Percentiles rank a stretch among this genome's conserved stretches.
These are phyloP conservation scores for Phyllotreta striolata DNA, from an alignment of 2,888 invertebrate genomes.

Conservation along the genomic window DNA sequence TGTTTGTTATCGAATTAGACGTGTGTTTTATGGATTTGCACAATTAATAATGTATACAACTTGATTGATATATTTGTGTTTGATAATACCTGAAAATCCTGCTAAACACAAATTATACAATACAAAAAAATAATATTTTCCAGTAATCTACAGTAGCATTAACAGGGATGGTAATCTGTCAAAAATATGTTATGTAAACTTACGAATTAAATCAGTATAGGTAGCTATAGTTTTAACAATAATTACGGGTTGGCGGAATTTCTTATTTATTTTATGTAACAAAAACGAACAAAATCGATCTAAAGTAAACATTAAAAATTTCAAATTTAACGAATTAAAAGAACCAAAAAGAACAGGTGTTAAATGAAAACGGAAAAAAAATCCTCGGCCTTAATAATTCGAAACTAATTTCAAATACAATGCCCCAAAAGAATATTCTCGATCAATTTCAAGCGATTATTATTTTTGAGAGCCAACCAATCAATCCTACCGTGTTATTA, in stretches of 20 bases:
- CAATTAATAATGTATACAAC: constrained; percentile 37
- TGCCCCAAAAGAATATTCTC: constrained; percentile 50
- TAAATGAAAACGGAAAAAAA: constrained; percentile 46
- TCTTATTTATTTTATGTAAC: neutral
- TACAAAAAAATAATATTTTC: too few relatives aligned
- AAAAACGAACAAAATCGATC: constrained; percentile 3
- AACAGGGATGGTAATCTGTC: too few relatives aligned
- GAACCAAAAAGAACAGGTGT: constrained; percentile 45
- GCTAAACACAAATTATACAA: neutral
- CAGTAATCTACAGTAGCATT: too few relatives aligned
- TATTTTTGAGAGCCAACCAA: constrained; percentile 54
- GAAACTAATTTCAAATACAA: constrained; percentile 55
- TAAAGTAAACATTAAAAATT: constrained; percentile 6
- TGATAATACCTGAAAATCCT: constrained; percentile 26
- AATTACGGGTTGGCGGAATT: neutral
- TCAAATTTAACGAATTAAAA: neutral
- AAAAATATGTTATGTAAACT: too few relatives aligned
- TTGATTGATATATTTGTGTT: constrained; percentile 42
- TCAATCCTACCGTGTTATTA: constrained; percentile 56
- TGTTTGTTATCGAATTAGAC: constrained; percentile 46
- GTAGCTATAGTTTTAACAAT: too few relatives aligned
- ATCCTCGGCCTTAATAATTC: constrained; percentile 48
- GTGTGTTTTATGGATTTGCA: constrained; percentile 40
- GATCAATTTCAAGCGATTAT: constrained; percentile 54
- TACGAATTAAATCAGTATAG: too few relatives aligned